Percentiles rank a stretch among this genome's conserved stretches.
Conservation (phyloP, 1,140 invertebrate genomes). For the Drosophila bocki region DNA sequence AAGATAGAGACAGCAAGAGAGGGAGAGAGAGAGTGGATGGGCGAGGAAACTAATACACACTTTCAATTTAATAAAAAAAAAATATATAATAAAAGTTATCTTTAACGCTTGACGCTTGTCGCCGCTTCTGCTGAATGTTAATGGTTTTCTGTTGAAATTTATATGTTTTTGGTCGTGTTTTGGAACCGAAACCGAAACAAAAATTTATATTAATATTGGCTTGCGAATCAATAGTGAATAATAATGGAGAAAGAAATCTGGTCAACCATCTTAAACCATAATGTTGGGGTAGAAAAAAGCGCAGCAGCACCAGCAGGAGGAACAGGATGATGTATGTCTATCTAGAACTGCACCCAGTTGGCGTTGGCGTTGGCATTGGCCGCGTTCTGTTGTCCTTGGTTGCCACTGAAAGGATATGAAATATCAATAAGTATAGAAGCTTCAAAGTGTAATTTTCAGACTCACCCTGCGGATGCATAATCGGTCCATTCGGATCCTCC, state of each 20-base stretch:
- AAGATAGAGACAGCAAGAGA: not conserved
- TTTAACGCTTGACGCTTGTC: conserved; percentile 60
- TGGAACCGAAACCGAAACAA: conserved; percentile 5
- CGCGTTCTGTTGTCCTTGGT: conserved; percentile 85
- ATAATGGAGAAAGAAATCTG: conserved; percentile 21
- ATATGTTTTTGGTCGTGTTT: conserved; percentile 20
- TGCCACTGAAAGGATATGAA: conserved; percentile 76
- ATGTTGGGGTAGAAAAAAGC: conserved; percentile 26
- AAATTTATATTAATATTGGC: conserved; percentile 2
- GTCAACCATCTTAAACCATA: conserved; percentile 26
- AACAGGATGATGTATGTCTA: conserved; percentile 33
- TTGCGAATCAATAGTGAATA: conserved; percentile 16
- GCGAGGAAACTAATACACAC: conserved; percentile 52
- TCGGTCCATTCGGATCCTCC: conserved; percentile 91
- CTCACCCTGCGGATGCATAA: conserved; percentile 90
- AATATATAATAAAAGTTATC: conserved; percentile 59
- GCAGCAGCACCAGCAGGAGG: conserved; percentile 44
- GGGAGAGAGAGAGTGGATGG: conserved; percentile 11
- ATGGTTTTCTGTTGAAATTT: conserved; percentile 1
- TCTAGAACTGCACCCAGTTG: conserved; percentile 91
- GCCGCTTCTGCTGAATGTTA: conserved; percentile 37
- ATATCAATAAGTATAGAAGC: not conserved
- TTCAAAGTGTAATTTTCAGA: not conserved
- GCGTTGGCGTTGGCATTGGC: conserved; percentile 88
- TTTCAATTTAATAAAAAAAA: conserved; percentile 53